Evolutionary conservation across 2,888 invertebrate genomes (phyloP).

Genomic region (Lasius fuliginosus): DNA sequence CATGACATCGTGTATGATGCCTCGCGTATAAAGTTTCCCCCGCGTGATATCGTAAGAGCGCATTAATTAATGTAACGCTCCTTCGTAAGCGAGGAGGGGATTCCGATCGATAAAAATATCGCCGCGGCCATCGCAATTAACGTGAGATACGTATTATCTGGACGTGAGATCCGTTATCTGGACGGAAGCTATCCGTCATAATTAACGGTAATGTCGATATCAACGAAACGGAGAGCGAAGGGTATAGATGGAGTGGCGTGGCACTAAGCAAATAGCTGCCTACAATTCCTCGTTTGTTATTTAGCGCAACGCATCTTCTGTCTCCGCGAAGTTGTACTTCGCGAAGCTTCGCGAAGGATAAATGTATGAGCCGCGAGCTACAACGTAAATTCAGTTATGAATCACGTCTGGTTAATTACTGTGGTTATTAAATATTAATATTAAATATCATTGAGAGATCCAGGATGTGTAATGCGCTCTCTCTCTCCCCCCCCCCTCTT

Average conservation of each 20-base stretch:
- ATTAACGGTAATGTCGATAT: constrained; percentile 46
- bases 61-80: constrained; percentile 32
- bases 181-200: constrained; percentile 27
- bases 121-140: constrained; percentile 26
- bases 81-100: neutral
- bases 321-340: neutral
- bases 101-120: neutral
- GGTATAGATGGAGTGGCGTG: neutral
- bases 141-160: constrained; percentile 14
- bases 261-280: constrained; percentile 2
- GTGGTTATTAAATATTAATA: constrained; percentile 43
- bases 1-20: neutral
- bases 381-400: constrained; percentile 35
- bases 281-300: constrained; percentile 45
- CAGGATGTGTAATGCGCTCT: constrained; percentile 10
- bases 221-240: neutral
- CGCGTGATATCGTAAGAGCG: neutral
- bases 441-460: constrained; percentile 40
- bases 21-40: constrained; percentile 6
- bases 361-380: constrained; percentile 27
- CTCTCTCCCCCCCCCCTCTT: neutral
- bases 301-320: constrained; percentile 39
- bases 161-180: neutral
- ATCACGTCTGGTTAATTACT: constrained; percentile 42
- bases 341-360: neutral